Evolutionary conservation across 37 sponge, comb jelly and placozoan species (phyloP).

Genomic region (Theonella swinhoei): DNA sequence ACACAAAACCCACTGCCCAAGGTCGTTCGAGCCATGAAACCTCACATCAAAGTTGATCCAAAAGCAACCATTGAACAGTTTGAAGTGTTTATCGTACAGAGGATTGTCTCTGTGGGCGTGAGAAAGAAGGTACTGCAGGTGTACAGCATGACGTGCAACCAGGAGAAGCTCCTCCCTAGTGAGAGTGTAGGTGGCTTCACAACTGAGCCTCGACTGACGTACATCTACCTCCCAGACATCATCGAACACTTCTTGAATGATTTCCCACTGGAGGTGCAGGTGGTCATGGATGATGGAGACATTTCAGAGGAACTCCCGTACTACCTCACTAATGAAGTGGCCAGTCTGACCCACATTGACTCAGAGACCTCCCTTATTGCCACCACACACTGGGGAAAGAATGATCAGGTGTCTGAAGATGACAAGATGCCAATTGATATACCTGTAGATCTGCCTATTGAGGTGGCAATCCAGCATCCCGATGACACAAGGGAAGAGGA

Average conservation of each 20-base stretch:
- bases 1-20: neutral
- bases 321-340: slow-evolving; percentile 7
- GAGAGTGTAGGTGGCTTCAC: slow-evolving; percentile 22
- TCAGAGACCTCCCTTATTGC: slow-evolving; percentile 17
- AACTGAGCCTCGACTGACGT: slow-evolving; percentile 10
- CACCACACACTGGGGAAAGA: neutral
- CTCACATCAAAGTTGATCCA: neutral
- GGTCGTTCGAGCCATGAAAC: neutral
- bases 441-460: slow-evolving; percentile 3
- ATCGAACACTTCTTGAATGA: slow-evolving; percentile 2
- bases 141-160: neutral
- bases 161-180: neutral
- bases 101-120: neutral
- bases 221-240: slow-evolving; percentile 32
- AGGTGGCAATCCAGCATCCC: neutral
- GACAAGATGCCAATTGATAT: slow-evolving; percentile 9
- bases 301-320: slow-evolving; percentile 1
- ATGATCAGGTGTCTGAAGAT: neutral
- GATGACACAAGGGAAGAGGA: neutral
- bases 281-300: neutral
- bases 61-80: neutral
- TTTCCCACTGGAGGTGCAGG: neutral
- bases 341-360: neutral
- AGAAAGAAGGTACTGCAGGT: neutral
- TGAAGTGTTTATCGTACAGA: neutral